phyloP scores from a whole-genome alignment of 2,113 vertebrate genomes.

The Xerus inauris region DNA sequence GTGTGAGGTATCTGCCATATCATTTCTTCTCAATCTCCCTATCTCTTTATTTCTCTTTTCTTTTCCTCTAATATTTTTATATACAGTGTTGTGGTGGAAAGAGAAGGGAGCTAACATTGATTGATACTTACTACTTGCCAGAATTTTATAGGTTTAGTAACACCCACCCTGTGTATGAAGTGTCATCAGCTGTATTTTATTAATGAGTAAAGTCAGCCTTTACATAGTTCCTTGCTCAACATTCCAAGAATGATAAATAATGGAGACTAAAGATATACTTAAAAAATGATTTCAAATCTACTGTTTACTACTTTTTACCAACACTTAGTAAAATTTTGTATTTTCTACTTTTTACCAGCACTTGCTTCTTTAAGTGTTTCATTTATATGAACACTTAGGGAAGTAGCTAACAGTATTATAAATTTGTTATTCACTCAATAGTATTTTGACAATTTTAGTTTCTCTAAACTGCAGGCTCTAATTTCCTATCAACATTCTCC shows the following conservation, averaged over 20 bases:
- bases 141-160: background rate
- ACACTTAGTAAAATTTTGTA: background rate
- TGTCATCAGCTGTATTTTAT: background rate
- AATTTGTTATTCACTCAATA: background rate
- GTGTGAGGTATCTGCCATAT: background rate
- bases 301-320: background rate
- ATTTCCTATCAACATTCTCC: conserved; percentile 13
- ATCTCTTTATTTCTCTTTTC: background rate
- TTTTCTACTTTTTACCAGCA: background rate
- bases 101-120: background rate
- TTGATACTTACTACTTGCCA: background rate
- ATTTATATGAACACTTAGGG: background rate
- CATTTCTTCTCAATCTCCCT: background rate
- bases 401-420: background rate
- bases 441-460: background rate
- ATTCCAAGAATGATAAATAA: background rate
- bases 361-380: background rate
- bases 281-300: background rate
- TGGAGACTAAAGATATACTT: background rate
- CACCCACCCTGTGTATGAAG: background rate
- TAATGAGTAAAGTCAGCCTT: background rate
- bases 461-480: background rate
- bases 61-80: background rate
- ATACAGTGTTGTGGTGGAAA: background rate
- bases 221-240: background rate